Base-by-base conservation (phyloP, 2,888 invertebrate species). In the Cacoxenus indagator region DNA sequence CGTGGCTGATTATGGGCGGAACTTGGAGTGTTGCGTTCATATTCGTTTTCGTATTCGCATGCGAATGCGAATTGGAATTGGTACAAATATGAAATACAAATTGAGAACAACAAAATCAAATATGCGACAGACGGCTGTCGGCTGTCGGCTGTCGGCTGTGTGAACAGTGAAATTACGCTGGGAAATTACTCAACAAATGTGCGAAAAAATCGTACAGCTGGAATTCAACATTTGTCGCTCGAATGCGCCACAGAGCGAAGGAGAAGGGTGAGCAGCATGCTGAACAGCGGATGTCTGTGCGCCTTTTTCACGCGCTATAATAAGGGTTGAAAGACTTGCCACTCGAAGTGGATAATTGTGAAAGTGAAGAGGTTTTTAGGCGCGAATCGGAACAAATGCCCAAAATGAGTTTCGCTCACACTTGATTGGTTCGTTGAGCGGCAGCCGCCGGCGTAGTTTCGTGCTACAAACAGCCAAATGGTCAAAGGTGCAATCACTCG, bases 361-460 rank as follows among this genome's bases (percentile, higher is more conserved):
- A 59, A 59, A 19, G 59, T 59, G 59, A 59, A 59, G 37, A 31
- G 59, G 19, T 19, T 59, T 59, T 59, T 17, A 59, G 59, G 59
- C 59, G 37, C 59, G 37, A 37, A 59, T 59, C n/a, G n/a, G 11
- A 57, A 29, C 57, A 29, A 59, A 17, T 31, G 19, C 19, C n/a
- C 51, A 24, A 29, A 57, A 29, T 57, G 27, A 57, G 19, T 26
- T 59, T 31, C 31, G 22, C 59, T 59, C 31, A 29, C 59, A 59
- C 31, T 59, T 59, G 31, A 59, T 59, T 59, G 59, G 22, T 51
- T 51, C 51, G 31, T 19, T 22, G 17, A 31, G 9, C 31, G 19
- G 19, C 5, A 29, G 5, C 8, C 31, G n/a, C 14, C n/a, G 14
- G 3, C 31, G n/a, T 9, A 54, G 54, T 19, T 54, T 1, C 54